Evolutionary conservation across 2,113 vertebrate genomes (phyloP), one percentile per base, ranked within the genome.

Genomic region (Plotosus lineatus): DNA sequence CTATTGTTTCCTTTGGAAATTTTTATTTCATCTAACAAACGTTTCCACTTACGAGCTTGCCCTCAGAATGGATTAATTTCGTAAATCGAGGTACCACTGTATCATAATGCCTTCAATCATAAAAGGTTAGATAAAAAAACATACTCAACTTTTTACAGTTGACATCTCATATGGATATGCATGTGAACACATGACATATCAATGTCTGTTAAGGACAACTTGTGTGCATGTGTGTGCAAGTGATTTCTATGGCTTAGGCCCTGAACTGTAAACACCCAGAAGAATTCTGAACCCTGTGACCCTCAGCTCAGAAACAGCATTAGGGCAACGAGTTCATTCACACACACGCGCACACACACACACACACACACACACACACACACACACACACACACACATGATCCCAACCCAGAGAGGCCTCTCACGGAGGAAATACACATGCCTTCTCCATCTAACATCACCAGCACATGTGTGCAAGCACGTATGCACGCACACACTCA

Each of bases 271-370:
- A 87, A 85, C 86, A 87, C 65, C 75, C 74, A 74, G 66, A 87
- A 73, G 82, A 85, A 72, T 63, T 36, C 77, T 84, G 85, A 58
- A 86, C 85, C 69, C 83, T 82, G 19, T 87, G 83, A 87, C 86
- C 85, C 81, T 74, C 33, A 46, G 53, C 63, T 65, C 31, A 61
- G 71, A 66, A 84, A 81, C 83, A 51, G 86, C 75, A 74, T 63
- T 46, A 80, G 83, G 63, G 81, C 86, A 87, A 78, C 53, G 69
- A 78, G 85, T 86, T 82, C 87, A 78, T 77, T 65, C 40, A 63
- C 53, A 76, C 55, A 78, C 53, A 74, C 53, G 69, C 40, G 53
- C 85, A 75, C 73, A 36, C 56, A 63, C 69, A 50, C 58, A 75
- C 74, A 51, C 68, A 82, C 46, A 51, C 53, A 74, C 53, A 74